phyloP scores from a whole-genome alignment of 1,140 invertebrate species.

The Arctopsyche grandis region DNA sequence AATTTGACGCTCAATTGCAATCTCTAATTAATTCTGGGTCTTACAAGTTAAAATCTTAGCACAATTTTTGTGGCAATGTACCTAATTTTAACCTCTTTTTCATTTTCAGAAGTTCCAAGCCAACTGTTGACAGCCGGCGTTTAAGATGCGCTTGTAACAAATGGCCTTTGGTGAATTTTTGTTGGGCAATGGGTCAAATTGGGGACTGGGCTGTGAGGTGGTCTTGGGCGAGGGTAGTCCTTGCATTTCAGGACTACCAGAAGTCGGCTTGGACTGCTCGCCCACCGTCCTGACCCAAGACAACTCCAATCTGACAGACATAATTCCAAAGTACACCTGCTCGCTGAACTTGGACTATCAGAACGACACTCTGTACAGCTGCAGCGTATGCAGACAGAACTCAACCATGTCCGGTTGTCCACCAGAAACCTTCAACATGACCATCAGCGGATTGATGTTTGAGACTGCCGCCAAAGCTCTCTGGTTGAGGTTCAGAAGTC shows the following conservation, averaged over 20 bases:
- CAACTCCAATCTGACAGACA: background rate
- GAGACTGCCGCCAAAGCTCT: slow-evolving; percentile 61
- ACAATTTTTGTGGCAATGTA: no score
- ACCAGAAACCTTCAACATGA: slow-evolving; percentile 61
- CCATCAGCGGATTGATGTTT: slow-evolving; percentile 59
- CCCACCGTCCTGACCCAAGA: background rate
- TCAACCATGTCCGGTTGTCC: slow-evolving; percentile 58
- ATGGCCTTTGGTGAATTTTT: slow-evolving; percentile 31
- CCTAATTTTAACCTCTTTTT: no score
- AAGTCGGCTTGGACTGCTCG: slow-evolving; percentile 18
- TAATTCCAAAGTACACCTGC: slow-evolving; percentile 57
- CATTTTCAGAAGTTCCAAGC: background rate
- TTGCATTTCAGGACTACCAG: background rate
- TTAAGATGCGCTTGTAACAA: slow-evolving; percentile 29
- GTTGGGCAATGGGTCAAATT: slow-evolving; percentile 23
- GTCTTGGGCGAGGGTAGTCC: slow-evolving; percentile 14
- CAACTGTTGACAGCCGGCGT: background rate
- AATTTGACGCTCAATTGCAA: no score
- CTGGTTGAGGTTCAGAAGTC: slow-evolving; percentile 61
- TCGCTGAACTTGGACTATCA: slow-evolving; percentile 61
- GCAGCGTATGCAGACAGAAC: slow-evolving; percentile 58
- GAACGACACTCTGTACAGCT: slow-evolving; percentile 64
- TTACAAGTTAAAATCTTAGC: no score
- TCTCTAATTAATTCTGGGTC: no score
- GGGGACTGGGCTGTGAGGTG: slow-evolving; percentile 31